Base-by-base conservation (phyloP, 2,888 invertebrate species). In the Carcina quercana region DNA sequence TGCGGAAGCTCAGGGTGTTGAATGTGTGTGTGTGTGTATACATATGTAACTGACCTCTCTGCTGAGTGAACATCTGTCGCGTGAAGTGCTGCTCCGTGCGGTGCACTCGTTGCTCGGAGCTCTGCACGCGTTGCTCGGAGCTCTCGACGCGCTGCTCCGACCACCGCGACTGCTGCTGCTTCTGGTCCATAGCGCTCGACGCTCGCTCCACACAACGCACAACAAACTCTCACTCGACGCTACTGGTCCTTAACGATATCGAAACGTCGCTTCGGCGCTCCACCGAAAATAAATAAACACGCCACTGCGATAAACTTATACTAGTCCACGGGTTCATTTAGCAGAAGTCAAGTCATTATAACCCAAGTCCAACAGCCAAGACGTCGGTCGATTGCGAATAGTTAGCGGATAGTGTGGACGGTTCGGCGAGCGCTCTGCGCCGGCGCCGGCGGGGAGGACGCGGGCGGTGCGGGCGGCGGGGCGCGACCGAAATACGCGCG, bases 321-420 rank as follows among this genome's bases (percentile, higher is more conserved):
- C 63, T 72, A 78, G 79, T 82, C 70, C 83, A 83, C 84, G 83
- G 83, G 80, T 82, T 85, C 83, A 83, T 83, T 84, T 88, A 88
- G 89, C 88, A 89, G 88, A 88, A 90, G 88, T 88, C 84, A 90
- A 89, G 89, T 90, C 90, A 90, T 90, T 87, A 87, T 89, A 87
- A 76, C 88, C 88, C 87, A 88, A 88, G 86, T 85, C 86, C 86
- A 82, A 89, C 85, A 82, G 88, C 89, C 91, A 92, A 93, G 93
- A 93, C 93, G 93, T 93, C 93, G 93, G 91, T 93, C 93, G 93
- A 92, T 92, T 92, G 91, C 91, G 91, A 91, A 91, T 91, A 89
- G 91, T 89, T 89, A 91, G 91, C 91, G 91, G 91, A 91, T 91
- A 91, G 91, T 91, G 90, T 84, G 64, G 61, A 46, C 63, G 53